Evolutionary conservation across 2,888 invertebrate genomes (phyloP), one percentile per base, ranked within the genome.

Genomic region (Malthinus flaveolus): DNA sequence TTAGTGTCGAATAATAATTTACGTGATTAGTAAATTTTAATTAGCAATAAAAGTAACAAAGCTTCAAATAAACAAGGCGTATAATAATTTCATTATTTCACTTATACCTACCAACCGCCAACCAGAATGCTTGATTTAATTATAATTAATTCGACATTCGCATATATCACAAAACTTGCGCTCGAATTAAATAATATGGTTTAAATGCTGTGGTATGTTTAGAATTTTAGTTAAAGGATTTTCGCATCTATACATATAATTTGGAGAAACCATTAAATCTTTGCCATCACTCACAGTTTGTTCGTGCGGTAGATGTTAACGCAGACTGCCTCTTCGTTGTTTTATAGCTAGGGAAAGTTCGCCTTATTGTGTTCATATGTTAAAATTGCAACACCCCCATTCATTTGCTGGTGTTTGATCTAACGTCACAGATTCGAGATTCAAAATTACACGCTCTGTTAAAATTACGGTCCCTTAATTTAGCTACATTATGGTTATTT

Each of bases 361-460:
- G 62, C 62, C 61, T 67, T 66, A 68, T 68, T 66, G 65, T 64
- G 60, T 60, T 63, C 59, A 60, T 59, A 67, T 68, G 59, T 66
- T 65, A 66, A 67, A 67, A 67, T 63, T 61, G 52, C 64, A 54
- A 60, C 61, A 60, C 63, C 67, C 63, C 55, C 59, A 56, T 58
- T 61, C 57, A 62, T 56, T 55, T 62, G 47, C 53, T 57, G 49
- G 59, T 62, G 64, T 67, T 68, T 64, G 67, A 70, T 68, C 65
- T 66, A 64, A 65, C 69, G 66, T 69, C 70, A 68, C 66, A 59
- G 61, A 64, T 59, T 56, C 66, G 66, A 59, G 61, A 64, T 59
- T 56, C 66, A 66, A 66, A 71, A 72, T 70, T 70, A 68, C 67
- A 65, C 65, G 70, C 68, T 66, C 66, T 60, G 68, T 61, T 68